Conservation (phyloP, 1,140 invertebrate genomes). For the Camponotus floridanus region DNA sequence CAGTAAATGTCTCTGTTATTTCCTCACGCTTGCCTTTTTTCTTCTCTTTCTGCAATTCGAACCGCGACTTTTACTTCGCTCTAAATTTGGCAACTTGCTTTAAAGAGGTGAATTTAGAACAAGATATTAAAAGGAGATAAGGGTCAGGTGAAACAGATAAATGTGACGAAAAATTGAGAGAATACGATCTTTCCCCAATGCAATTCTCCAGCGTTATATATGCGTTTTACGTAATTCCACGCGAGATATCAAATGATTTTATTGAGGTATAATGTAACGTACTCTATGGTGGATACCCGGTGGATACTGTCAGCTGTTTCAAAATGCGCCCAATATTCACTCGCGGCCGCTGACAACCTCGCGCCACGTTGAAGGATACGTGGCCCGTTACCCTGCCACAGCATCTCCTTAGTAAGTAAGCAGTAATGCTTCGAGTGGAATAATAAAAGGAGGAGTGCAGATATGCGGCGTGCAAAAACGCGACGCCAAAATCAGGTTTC, state of each 20-base stretch:
- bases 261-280: background rate
- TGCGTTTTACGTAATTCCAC: background rate
- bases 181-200: background rate
- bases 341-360: background rate
- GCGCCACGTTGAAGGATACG: background rate
- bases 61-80: conserved; percentile 17
- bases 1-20: conserved; percentile 22
- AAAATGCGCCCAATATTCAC: conserved; percentile 35
- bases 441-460: conserved; percentile 38
- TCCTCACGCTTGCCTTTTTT: background rate
- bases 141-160: background rate
- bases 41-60: background rate
- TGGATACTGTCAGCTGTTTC: background rate
- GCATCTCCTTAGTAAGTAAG: background rate
- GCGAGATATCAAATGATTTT: conserved; percentile 19
- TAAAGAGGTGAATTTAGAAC: background rate
- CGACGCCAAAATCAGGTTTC: conserved; percentile 48
- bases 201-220: background rate
- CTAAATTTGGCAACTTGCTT: conserved; percentile 34
- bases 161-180: background rate
- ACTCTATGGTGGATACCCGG: background rate
- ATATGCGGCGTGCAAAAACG: conserved; percentile 14
- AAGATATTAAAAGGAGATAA: background rate
- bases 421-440: conserved; percentile 13
- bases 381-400: conserved; percentile 31